Conservation (phyloP, 2,113 vertebrate genomes). For the Hippotragus niger region DNA sequence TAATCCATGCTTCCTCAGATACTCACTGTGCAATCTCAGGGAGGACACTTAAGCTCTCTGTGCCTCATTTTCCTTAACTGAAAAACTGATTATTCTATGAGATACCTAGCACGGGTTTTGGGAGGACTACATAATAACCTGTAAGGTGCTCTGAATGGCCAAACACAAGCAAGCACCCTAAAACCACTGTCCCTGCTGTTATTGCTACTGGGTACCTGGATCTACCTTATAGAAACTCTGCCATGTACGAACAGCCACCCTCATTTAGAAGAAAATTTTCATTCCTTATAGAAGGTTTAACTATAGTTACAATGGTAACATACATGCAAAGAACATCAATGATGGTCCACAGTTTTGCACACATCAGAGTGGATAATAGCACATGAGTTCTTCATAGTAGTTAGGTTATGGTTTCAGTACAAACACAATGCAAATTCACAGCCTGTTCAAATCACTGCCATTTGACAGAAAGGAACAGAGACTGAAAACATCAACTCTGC, state of each 20-base stretch:
- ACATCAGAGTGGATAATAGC: background rate
- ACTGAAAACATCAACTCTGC: background rate
- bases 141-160: background rate
- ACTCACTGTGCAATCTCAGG: background rate
- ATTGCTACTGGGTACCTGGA: background rate
- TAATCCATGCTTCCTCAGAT: background rate
- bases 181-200: background rate
- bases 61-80: background rate
- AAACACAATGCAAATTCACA: background rate
- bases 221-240: background rate
- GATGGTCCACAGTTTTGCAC: background rate
- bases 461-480: background rate
- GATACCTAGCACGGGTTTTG: background rate
- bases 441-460: background rate
- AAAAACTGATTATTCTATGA: background rate
- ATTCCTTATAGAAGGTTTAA: background rate
- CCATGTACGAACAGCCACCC: background rate
- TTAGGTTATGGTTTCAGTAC: background rate
- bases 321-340: background rate
- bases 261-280: conserved; percentile 1
- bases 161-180: background rate
- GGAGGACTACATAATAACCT: background rate
- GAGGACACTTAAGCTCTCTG: background rate
- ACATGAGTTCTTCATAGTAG: background rate
- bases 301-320: background rate